Percentiles rank a stretch among this genome's conserved stretches.
phyloP scores from a whole-genome alignment of 2,113 vertebrate species.

The Psephotus haematonotus region DNA sequence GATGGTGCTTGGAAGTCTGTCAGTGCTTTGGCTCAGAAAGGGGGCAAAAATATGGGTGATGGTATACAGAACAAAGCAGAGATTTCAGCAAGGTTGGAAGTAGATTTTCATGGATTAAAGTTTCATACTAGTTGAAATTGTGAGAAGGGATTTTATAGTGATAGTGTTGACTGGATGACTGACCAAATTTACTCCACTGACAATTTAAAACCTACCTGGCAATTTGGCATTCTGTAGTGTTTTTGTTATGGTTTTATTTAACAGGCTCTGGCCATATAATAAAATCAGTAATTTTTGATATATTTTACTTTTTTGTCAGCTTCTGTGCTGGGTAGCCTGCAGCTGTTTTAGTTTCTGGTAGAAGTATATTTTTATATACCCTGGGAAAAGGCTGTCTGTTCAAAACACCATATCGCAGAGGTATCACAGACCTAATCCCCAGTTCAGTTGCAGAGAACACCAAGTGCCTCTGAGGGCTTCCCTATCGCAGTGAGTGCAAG shows the following conservation, averaged over 20 bases:
- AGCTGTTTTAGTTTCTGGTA: neutral
- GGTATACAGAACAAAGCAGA: neutral
- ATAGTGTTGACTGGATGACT: neutral
- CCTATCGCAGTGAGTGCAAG: accelerated
- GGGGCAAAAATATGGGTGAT: neutral
- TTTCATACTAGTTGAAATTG: neutral
- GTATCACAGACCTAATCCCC: neutral
- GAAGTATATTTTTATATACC: neutral
- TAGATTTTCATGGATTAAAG: neutral
- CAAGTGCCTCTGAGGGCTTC: neutral
- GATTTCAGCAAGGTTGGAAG: neutral
- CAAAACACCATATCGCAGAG: neutral
- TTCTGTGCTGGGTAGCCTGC: neutral
- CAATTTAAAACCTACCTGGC: neutral
- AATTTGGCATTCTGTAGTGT: neutral
- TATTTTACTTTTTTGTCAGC: neutral
- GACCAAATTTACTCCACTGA: neutral
- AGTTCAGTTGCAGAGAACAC: neutral
- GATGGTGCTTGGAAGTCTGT: neutral
- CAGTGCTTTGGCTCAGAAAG: neutral
- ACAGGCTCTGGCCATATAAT: neutral
- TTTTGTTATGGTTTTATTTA: neutral
- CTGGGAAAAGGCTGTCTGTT: neutral
- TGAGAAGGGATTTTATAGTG: neutral
- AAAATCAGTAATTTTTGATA: neutral